phyloP scores from a whole-genome alignment of 2,797 vertebrate genomes.

The Nothura maculosa region DNA sequence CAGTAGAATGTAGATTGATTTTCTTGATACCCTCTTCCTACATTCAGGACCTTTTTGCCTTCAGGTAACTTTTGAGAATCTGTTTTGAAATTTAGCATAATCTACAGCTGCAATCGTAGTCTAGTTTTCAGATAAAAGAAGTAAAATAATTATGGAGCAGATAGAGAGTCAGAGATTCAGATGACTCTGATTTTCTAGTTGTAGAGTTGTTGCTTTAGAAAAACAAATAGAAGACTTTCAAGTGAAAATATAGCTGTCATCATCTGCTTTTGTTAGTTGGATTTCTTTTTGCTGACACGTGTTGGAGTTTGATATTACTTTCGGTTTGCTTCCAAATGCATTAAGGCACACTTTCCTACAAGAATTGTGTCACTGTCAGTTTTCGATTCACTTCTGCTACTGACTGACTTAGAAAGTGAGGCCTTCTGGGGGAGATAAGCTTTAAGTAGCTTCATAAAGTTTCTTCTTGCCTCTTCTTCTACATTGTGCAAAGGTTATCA shows the following conservation, averaged over 20 bases:
- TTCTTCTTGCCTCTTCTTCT: slow-evolving; percentile 33
- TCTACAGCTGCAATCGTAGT: background rate
- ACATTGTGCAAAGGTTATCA: slow-evolving; percentile 48
- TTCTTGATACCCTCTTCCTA: background rate
- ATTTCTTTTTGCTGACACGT: slow-evolving; percentile 17
- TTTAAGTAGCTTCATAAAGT: slow-evolving; percentile 53
- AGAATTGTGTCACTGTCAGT: slow-evolving; percentile 39
- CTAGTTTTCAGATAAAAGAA: slow-evolving; percentile 27
- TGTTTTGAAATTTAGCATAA: background rate
- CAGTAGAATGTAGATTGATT: background rate
- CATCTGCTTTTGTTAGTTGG: slow-evolving; percentile 3
- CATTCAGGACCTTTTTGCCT: background rate
- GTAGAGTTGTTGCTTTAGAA: background rate
- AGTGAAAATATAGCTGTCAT: background rate
- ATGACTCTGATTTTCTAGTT: slow-evolving; percentile 36
- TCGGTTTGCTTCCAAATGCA: slow-evolving; percentile 12
- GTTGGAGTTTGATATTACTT: background rate
- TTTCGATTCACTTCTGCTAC: slow-evolving; percentile 53
- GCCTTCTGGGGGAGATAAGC: slow-evolving; percentile 44
- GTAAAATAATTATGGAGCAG: slow-evolving; percentile 34
- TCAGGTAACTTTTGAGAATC: background rate
- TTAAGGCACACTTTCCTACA: slow-evolving; percentile 11
- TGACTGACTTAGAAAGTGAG: slow-evolving; percentile 56
- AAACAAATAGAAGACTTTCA: slow-evolving; percentile 31
- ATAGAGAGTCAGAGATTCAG: background rate